These are phyloP conservation scores for Rhadina sibilatrix DNA, from an alignment of 2,113 vertebrate species.

Conservation along the genomic window DNA sequence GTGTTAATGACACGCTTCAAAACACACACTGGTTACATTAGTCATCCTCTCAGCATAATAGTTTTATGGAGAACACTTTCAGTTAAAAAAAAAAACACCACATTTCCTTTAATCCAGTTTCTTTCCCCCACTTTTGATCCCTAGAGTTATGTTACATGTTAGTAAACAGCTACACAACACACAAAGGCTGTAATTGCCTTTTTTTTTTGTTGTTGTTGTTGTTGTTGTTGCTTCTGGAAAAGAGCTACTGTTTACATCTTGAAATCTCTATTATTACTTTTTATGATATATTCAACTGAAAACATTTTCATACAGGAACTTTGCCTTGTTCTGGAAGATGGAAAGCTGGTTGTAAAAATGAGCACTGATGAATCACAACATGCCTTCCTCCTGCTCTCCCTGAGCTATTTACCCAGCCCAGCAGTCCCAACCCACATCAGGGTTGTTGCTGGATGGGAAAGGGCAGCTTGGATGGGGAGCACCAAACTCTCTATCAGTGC, in stretches of 20 bases:
- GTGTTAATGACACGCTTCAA: conserved; percentile 47
- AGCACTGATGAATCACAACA: background rate
- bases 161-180: background rate
- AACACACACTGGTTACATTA: conserved; percentile 57
- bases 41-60: conserved; percentile 37
- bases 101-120: conserved; percentile 16
- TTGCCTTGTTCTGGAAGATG: background rate
- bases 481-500: background rate
- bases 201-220: too few species aligned
- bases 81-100: background rate
- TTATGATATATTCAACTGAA: background rate
- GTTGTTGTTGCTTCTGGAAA: too few species aligned
- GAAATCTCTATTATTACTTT: background rate
- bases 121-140: background rate
- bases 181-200: background rate
- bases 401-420: background rate
- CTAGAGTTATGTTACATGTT: background rate
- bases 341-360: background rate
- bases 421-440: background rate
- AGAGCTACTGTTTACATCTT: background rate
- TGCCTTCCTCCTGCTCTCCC: background rate
- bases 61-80: conserved; percentile 29
- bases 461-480: background rate
- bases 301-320: background rate
- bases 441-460: background rate